Conservation (phyloP, 2,888 invertebrate species). For the Lasioglossum villosulum region DNA sequence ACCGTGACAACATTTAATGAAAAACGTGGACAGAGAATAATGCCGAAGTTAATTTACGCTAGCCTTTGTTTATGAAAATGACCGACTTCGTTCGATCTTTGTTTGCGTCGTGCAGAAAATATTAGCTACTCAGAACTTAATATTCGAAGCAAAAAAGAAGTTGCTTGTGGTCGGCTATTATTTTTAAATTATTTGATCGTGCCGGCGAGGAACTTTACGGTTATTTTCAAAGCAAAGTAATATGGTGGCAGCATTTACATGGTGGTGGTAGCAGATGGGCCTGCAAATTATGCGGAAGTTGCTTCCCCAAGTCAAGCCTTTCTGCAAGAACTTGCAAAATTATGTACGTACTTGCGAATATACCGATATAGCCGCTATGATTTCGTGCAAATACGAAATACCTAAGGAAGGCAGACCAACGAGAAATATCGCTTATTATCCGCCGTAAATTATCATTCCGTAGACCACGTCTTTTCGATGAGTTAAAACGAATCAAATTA, state of each 20-base stretch:
- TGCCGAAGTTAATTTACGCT: background rate
- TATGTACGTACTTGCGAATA: conserved; percentile 30
- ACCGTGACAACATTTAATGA: background rate
- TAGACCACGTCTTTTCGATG: background rate
- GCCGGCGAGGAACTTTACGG: background rate
- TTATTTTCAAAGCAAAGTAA: conserved; percentile 3
- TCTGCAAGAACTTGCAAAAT: conserved; percentile 38
- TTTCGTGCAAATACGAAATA: conserved; percentile 9
- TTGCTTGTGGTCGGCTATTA: background rate
- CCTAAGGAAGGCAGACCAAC: background rate
- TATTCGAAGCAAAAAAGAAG: background rate
- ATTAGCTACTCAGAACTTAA: background rate
- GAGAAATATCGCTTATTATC: background rate
- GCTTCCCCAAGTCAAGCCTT: conserved; percentile 2
- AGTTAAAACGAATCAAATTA: background rate
- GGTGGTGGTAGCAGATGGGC: conserved; percentile 17
- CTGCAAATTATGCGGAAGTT: conserved; percentile 33
- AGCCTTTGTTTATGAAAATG: background rate
- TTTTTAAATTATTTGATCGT: background rate
- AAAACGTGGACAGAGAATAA: background rate
- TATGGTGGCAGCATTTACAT: conserved; percentile 18
- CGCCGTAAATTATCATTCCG: background rate
- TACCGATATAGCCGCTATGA: conserved; percentile 8
- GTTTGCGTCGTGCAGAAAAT: background rate
- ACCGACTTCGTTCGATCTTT: background rate